These are phyloP conservation scores for Rousettus leschenaultii DNA, from an alignment of 2,113 vertebrate species.

Conservation along the genomic window DNA sequence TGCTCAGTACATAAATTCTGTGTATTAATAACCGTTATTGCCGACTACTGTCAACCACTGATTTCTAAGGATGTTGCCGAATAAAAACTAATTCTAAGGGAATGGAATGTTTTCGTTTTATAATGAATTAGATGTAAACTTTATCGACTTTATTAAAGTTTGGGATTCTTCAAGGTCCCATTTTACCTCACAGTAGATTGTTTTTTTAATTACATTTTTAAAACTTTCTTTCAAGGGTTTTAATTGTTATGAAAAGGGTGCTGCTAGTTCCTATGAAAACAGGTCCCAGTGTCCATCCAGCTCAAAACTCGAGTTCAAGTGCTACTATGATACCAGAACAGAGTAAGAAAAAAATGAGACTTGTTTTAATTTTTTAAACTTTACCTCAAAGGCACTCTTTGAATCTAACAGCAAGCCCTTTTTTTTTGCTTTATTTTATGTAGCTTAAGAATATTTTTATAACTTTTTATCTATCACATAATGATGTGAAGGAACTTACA, in stretches of 20 bases:
- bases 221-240: not conserved
- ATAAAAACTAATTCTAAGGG: not conserved
- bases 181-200: not conserved
- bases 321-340: accelerated
- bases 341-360: not conserved
- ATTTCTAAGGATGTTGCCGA: not conserved
- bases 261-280: not conserved
- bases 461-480: not conserved
- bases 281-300: not conserved
- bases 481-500: not conserved
- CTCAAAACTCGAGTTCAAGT: not conserved
- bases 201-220: not conserved
- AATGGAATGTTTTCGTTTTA: not conserved
- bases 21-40: not conserved
- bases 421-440: not conserved
- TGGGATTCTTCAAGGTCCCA: not conserved
- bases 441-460: not conserved
- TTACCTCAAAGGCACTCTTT: not conserved
- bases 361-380: not conserved
- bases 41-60: not conserved
- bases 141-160: not conserved
- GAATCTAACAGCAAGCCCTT: not conserved
- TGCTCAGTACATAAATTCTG: not conserved
- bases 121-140: not conserved
- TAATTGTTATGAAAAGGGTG: not conserved